Percentiles rank a stretch among this genome's conserved stretches.
phyloP scores from a whole-genome alignment of 2,797 vertebrate species.

The Notolepis coatsorum region DNA sequence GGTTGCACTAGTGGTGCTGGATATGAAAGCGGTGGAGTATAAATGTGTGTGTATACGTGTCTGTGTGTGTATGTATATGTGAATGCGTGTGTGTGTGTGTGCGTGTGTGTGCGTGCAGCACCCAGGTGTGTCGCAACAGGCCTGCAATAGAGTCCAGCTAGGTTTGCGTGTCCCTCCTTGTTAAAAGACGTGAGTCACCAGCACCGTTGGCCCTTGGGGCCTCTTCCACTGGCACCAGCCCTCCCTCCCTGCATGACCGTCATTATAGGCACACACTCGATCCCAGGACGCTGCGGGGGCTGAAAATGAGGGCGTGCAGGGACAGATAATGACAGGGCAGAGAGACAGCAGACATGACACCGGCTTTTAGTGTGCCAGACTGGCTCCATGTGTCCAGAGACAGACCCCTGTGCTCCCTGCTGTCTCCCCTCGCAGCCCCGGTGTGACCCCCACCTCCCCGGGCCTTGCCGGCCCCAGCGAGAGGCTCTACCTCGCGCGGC shows the following conservation, averaged over 20 bases:
- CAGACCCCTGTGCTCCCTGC: slow-evolving; percentile 11
- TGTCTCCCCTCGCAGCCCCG: slow-evolving; percentile 6
- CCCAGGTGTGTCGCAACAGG: slow-evolving; percentile 13
- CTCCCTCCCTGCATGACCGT: slow-evolving; percentile 55
- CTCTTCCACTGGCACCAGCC: slow-evolving; percentile 69
- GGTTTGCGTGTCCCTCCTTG: slow-evolving; percentile 42
- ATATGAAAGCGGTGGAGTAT: slow-evolving; percentile 8
- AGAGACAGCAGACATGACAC: slow-evolving; percentile 67
- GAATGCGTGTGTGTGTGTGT: not conserved
- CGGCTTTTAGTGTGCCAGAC: slow-evolving; percentile 66
- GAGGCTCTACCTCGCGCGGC: slow-evolving; percentile 23
- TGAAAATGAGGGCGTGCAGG: slow-evolving; percentile 70
- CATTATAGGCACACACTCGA: slow-evolving; percentile 68
- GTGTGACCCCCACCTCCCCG: slow-evolving; percentile 3
- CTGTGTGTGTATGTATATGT: slow-evolving; percentile 19
- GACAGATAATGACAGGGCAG: slow-evolving; percentile 80
- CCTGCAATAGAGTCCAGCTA: slow-evolving; percentile 45
- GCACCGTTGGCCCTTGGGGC: slow-evolving; percentile 45
- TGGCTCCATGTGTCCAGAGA: slow-evolving; percentile 72
- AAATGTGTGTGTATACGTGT: slow-evolving; percentile 18
- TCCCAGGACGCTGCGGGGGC: slow-evolving; percentile 56
- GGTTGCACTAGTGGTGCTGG: slow-evolving; percentile 1
- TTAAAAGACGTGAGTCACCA: slow-evolving; percentile 60
- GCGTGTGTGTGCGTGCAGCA: not conserved
- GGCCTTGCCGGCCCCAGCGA: slow-evolving; percentile 18